Conservation (phyloP, 2,888 invertebrate species). For the Cylloceria caligata region DNA sequence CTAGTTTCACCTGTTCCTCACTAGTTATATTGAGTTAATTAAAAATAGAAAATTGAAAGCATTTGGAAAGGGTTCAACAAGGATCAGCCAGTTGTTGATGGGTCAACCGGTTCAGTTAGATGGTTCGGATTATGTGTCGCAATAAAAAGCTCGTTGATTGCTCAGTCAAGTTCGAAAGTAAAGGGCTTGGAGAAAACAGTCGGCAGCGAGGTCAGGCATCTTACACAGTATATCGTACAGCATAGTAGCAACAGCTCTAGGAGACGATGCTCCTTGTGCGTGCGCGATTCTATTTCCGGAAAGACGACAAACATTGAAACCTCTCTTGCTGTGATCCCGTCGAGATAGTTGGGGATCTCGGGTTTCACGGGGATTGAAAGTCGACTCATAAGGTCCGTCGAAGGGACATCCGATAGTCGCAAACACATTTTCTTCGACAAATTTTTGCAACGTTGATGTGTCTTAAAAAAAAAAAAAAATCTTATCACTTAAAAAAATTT, state of each 20-base stretch:
- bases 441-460: background rate
- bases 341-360: conserved; percentile 44
- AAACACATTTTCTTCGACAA: background rate
- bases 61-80: background rate
- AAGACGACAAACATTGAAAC: conserved; percentile 72
- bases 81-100: background rate
- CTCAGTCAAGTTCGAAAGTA: conserved; percentile 27
- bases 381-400: conserved; percentile 65
- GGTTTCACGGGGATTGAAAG: conserved; percentile 66
- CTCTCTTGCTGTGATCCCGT: conserved; percentile 53
- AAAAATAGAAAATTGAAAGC: background rate
- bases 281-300: conserved; percentile 76
- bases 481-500: background rate
- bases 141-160: conserved; percentile 57
- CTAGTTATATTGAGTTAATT: no score
- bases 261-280: conserved; percentile 49
- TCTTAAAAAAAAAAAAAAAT: background rate
- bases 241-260: conserved; percentile 14
- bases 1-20: no score
- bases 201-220: conserved; percentile 27
- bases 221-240: conserved; percentile 7
- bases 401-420: conserved; percentile 35
- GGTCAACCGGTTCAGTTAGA: conserved; percentile 28
- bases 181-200: conserved; percentile 51
- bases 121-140: conserved; percentile 60